A percentile compares a stretch with the other conserved stretches of the same genome.
Evolutionary conservation across 2,113 vertebrate genomes (phyloP).

Genomic region (Neogale vison): DNA sequence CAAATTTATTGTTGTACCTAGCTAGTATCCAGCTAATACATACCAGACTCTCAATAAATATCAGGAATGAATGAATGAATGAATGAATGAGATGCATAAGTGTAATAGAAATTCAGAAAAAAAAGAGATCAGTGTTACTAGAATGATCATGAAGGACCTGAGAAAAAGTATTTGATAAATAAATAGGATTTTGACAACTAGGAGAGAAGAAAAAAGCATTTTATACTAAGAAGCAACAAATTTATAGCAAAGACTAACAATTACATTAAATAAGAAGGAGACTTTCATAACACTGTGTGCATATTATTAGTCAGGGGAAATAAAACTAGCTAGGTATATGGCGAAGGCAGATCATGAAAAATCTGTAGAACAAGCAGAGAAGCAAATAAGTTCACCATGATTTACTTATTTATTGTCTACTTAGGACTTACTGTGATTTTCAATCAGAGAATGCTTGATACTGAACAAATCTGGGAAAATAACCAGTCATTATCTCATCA

Average conservation of each 20-base stretch:
- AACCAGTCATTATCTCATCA: not conserved
- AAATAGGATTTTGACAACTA: not conserved
- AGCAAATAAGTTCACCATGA: not conserved
- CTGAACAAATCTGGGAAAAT: conserved; percentile 29
- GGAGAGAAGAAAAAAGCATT: not conserved
- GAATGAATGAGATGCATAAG: not conserved
- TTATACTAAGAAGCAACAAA: not conserved
- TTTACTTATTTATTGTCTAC: not conserved
- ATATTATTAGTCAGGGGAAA: not conserved
- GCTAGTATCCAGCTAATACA: not conserved
- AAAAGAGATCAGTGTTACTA: not conserved
- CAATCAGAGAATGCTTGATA: not conserved
- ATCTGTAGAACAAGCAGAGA: not conserved
- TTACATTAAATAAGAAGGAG: not conserved
- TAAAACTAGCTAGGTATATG: not conserved
- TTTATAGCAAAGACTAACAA: not conserved
- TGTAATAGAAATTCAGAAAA: not conserved
- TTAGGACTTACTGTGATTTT: not conserved
- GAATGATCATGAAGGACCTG: not conserved
- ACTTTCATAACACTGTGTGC: not conserved
- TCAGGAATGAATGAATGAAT: not conserved
- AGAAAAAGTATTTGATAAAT: not conserved
- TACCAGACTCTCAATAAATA: not conserved
- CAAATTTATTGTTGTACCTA: not conserved
- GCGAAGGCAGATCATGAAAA: not conserved